These are phyloP conservation scores for Prochilodus magdalenae DNA, from an alignment of 2,113 vertebrate species.

Conservation along the genomic window DNA sequence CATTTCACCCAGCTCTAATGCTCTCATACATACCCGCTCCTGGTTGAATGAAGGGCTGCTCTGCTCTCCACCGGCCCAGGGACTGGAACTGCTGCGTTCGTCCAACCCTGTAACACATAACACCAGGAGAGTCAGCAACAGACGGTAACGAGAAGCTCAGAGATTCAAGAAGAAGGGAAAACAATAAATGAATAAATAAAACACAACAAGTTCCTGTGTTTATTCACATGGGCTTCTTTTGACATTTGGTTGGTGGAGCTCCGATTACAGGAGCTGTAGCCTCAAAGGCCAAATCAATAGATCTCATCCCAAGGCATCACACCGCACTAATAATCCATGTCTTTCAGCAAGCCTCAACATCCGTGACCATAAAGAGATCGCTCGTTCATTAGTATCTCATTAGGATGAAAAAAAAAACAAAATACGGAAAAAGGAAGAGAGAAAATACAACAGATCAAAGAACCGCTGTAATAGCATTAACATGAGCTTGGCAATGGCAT, in stretches of 20 bases:
- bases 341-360: constrained; percentile 50
- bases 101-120: constrained; percentile 80
- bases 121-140: constrained; percentile 7
- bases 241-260: constrained; percentile 45
- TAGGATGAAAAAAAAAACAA: constrained; percentile 46
- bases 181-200: neutral
- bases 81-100: constrained; percentile 88
- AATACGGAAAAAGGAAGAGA: constrained; percentile 25
- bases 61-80: constrained; percentile 92
- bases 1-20: too few species aligned
- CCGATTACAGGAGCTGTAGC: constrained; percentile 40
- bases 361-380: constrained; percentile 47
- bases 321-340: constrained; percentile 44
- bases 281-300: constrained; percentile 37
- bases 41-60: constrained; percentile 93
- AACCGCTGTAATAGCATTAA: constrained; percentile 44
- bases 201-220: constrained; percentile 21
- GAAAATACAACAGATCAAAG: constrained; percentile 50
- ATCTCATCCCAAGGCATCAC: constrained; percentile 34
- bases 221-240: constrained; percentile 42
- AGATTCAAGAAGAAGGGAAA: constrained; percentile 7
- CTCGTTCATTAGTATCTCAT: constrained; percentile 48
- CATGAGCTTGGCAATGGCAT: constrained; percentile 19
- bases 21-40: constrained; percentile 82
- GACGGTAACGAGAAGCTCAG: constrained; percentile 34